Conservation (phyloP, 1,140 invertebrate genomes). For the Dolichoris vasculosae region DNA sequence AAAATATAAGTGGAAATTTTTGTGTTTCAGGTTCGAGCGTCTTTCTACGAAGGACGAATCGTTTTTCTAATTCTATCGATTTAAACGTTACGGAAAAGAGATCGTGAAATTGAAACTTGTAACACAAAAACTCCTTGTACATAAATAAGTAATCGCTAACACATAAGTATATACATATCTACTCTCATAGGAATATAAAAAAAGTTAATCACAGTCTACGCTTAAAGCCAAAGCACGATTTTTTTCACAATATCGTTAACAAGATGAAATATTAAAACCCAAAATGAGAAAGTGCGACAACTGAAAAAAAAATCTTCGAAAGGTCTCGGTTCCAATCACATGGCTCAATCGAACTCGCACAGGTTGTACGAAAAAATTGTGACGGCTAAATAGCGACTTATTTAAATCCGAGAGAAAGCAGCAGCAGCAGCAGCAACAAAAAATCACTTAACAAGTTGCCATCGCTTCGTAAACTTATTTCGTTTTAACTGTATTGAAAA, state of each 20-base stretch:
- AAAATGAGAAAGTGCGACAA: background rate
- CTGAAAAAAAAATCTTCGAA: background rate
- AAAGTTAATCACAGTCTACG: background rate
- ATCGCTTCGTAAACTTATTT: background rate
- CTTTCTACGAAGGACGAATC: too few relatives aligned
- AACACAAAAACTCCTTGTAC: background rate
- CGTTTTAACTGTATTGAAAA: conserved; percentile 13
- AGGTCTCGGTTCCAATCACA: background rate
- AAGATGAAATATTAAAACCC: background rate
- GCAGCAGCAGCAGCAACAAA: background rate
- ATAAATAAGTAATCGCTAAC: background rate
- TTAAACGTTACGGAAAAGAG: background rate
- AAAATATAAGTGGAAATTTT: background rate
- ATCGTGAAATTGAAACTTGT: background rate
- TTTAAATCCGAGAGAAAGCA: background rate
- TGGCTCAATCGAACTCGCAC: background rate
- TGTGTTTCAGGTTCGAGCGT: background rate
- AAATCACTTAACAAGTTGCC: background rate
- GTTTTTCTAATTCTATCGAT: too few relatives aligned
- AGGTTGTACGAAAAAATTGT: background rate
- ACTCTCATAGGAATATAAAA: background rate
- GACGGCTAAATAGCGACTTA: background rate
- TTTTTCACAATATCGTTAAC: conserved; percentile 4
- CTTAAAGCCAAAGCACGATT: background rate
- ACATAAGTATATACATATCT: background rate